Percentiles rank a stretch among this genome's conserved stretches.
Conservation (phyloP, 2,888 invertebrate species). For the Troilus luridus region DNA sequence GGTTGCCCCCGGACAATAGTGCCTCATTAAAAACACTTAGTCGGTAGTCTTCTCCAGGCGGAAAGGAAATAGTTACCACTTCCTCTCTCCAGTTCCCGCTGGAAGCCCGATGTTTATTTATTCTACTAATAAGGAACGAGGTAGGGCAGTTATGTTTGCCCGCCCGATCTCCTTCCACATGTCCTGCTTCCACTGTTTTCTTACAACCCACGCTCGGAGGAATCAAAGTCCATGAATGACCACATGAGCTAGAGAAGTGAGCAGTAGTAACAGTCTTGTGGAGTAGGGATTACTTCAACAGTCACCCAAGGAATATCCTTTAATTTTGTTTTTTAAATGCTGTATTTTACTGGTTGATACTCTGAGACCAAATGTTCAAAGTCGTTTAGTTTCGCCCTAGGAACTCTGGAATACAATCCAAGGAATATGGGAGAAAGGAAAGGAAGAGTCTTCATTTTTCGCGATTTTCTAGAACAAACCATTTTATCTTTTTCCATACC, state of each 20-base stretch:
- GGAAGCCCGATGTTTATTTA: slow-evolving; percentile 9
- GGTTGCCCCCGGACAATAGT: not conserved
- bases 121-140: not conserved
- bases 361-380: no score
- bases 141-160: slow-evolving; percentile 4
- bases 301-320: not conserved
- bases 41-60: slow-evolving; percentile 35
- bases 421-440: no score
- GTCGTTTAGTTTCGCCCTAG: no score
- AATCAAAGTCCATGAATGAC: not conserved
- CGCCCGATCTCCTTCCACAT: not conserved
- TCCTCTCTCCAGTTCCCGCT: slow-evolving; percentile 18
- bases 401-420: no score
- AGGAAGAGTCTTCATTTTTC: no score
- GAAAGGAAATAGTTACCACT: slow-evolving; percentile 44
- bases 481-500: no score
- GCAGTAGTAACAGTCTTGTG: not conserved
- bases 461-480: no score
- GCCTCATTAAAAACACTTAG: slow-evolving; percentile 55
- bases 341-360: no score
- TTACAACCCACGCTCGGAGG: not conserved
- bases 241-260: not conserved
- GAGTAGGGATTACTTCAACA: not conserved
- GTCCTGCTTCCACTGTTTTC: not conserved
- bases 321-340: no score